Evolutionary conservation across 2,888 invertebrate species (phyloP).

Genomic region (Nebria brevicollis): DNA sequence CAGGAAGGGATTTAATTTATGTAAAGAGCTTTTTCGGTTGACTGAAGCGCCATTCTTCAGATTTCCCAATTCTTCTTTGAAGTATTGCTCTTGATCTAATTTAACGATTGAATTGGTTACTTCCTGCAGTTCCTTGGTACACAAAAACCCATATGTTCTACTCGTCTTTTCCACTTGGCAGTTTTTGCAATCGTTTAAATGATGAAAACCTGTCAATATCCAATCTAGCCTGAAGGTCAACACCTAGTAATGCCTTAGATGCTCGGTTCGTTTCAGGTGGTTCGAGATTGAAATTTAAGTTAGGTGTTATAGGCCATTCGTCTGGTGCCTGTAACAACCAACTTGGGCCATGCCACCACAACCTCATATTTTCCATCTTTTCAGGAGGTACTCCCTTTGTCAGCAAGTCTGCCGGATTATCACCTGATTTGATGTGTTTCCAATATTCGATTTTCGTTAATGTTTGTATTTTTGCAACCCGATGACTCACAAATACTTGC

Average conservation of each 20-base stretch:
- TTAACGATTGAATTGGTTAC: background rate
- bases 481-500: constrained; percentile 52
- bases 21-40: background rate
- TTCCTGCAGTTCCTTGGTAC: background rate
- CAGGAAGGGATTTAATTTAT: constrained; percentile 5
- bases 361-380: background rate
- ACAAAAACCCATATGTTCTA: background rate
- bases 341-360: constrained; percentile 5
- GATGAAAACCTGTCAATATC: background rate
- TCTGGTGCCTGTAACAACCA: background rate
- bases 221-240: background rate
- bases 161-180: background rate
- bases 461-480: constrained; percentile 51
- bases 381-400: background rate
- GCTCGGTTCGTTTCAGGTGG: too few species aligned
- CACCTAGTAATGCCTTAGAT: too few species aligned
- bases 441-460: constrained; percentile 44
- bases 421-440: constrained; percentile 48
- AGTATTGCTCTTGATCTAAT: constrained; percentile 2
- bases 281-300: too few species aligned
- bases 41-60: background rate
- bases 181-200: background rate
- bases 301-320: constrained; percentile 8
- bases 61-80: background rate
- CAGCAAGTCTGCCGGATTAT: constrained; percentile 48